These are phyloP conservation scores for Diabrotica undecimpunctata DNA, from an alignment of 1,140 invertebrate species.

Conservation along the genomic window DNA sequence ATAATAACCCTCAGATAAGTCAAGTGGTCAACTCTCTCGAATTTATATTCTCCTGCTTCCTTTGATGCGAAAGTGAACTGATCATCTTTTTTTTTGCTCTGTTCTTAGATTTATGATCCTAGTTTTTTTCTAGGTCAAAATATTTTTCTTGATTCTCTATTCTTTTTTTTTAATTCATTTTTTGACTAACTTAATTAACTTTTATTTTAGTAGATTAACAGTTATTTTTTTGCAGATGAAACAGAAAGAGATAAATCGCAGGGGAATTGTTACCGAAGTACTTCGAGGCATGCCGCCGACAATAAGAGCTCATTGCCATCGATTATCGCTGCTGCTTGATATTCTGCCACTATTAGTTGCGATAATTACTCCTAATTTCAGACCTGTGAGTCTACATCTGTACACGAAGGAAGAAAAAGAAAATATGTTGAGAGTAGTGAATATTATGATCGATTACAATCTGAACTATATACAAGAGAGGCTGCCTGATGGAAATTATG, in stretches of 20 bases:
- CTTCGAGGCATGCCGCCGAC: constrained; percentile 61
- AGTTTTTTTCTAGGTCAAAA: too few species aligned
- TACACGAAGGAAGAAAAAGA: constrained; percentile 73
- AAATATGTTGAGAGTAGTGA: constrained; percentile 67
- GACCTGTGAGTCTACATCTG: constrained; percentile 73
- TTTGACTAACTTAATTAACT: too few species aligned
- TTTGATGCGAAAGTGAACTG: too few species aligned
- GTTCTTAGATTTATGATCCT: too few species aligned
- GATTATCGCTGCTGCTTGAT: constrained; percentile 62
- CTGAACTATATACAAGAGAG: constrained; percentile 81
- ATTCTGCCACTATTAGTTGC: constrained; percentile 70
- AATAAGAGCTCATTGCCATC: constrained; percentile 57
- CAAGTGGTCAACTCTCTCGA: too few species aligned
- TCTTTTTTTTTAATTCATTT: too few species aligned
- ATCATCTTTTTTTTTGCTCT: too few species aligned
- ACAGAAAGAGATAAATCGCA: constrained; percentile 54
- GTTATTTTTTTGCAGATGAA: constrained; percentile 51
- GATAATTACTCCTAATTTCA: constrained; percentile 71
- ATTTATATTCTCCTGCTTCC: too few species aligned
- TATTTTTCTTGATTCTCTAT: too few species aligned
- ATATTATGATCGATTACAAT: constrained; percentile 86
- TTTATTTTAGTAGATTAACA: too few species aligned
- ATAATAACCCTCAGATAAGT: too few species aligned
- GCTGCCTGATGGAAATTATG: constrained; percentile 71
- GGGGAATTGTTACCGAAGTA: constrained; percentile 59